Evolutionary conservation across 2,113 vertebrate genomes (phyloP), one percentile per base, ranked within the genome.

Genomic region (Periophthalmodon schlosseri): DNA sequence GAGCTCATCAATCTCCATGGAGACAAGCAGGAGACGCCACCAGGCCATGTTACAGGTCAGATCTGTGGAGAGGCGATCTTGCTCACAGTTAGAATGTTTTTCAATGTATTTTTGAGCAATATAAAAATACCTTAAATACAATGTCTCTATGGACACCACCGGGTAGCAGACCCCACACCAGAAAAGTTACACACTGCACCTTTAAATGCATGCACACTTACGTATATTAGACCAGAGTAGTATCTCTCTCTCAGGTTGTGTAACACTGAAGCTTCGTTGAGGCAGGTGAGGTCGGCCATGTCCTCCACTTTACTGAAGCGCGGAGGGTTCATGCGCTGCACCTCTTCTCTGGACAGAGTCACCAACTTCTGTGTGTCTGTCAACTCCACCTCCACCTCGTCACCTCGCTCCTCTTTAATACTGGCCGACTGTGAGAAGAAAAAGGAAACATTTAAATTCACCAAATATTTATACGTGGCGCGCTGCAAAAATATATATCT

Each of bases 221-320:
- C 94, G 39, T 95, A 95, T 72, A 95, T 95, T 58, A 95, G 86
- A 21, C 94, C 94, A 0, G 94, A 95, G 88, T 88, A 95, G 85
- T 95, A 95, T 90, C 94, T 87, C 46, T 95, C 94, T 70, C 93
- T 89, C 46, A 95, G 90, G 81, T 95, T 95, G 89, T 95, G 93
- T 66, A 95, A 86, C 77, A 95, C 94, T 0, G 94, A 95, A 2
- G 94, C 94, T 81, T 95, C 94, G 3, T 95, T 95, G 79, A 95
- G 94, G 87, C 94, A 95, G 79, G 94, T 95, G 77, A 95, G 94
- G 74, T 95, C 94, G 9, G 94, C 94, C 94, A 95, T 95, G 92
- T 95, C 94, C 81, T 95, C 94, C 73, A 95, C 94, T 89, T 95
- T 95, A 72, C 94, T 94, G 85, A 95, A 95, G 67, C 93, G 93